Percentiles rank a stretch among this genome's conserved stretches.
Conservation (phyloP, 2,113 vertebrate species). For the Lethenteron reissneri region DNA sequence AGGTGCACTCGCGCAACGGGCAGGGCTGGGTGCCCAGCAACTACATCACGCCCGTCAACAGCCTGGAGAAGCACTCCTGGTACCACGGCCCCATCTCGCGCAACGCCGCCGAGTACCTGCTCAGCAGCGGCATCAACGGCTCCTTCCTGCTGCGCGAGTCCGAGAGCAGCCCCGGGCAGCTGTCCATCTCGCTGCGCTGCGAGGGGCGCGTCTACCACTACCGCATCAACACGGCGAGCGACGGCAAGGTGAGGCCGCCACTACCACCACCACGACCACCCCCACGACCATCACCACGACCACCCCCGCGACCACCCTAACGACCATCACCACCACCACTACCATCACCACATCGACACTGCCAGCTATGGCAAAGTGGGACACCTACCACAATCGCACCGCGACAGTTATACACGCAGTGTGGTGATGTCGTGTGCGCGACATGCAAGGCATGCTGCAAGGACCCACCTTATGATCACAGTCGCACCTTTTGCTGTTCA, state of each 20-base stretch:
- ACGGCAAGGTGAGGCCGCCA: slow-evolving; percentile 45
- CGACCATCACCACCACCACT: no score
- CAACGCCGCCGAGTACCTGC: slow-evolving; percentile 40
- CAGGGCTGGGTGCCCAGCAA: slow-evolving; percentile 59
- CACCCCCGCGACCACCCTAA: no score
- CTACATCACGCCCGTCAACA: slow-evolving; percentile 51
- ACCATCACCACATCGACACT: no score
- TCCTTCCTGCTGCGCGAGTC: slow-evolving; percentile 51
- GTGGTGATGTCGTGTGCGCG: no score
- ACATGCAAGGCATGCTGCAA: no score
- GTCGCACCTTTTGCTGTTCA: no score
- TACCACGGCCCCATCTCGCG: slow-evolving; percentile 45
- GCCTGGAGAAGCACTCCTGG: slow-evolving; percentile 54
- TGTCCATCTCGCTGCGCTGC: slow-evolving; percentile 40
- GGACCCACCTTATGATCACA: no score
- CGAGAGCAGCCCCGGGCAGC: slow-evolving; percentile 45
- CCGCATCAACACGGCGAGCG: slow-evolving; percentile 87
- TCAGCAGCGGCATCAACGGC: slow-evolving; percentile 50
- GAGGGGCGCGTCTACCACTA: slow-evolving; percentile 88
- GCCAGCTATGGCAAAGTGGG: no score
- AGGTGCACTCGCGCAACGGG: slow-evolving; percentile 48
- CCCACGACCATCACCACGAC: no score
- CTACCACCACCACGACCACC: no score
- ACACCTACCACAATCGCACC: no score
- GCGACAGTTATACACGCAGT: no score